phyloP scores from a whole-genome alignment of 92 coral and sea anemone genomes.

The Palythoa caribaeorum region DNA sequence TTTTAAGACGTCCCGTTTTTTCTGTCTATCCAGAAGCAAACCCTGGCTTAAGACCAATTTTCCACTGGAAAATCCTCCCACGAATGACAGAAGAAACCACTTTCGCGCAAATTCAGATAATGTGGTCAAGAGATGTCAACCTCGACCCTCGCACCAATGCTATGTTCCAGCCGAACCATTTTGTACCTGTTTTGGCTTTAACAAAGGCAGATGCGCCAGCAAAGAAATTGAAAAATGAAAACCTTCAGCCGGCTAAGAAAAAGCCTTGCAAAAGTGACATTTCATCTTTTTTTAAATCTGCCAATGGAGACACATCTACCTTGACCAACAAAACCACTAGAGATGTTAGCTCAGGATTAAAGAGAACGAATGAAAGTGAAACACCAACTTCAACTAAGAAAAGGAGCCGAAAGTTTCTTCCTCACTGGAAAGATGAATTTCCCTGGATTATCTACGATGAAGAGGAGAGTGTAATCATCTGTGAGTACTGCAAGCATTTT shows the following conservation, averaged over 20 bases:
- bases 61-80: constrained; percentile 39
- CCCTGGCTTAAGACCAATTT: constrained; percentile 46
- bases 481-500: constrained; percentile 48
- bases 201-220: constrained; percentile 1
- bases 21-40: constrained; percentile 54
- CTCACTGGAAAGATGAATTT: constrained; percentile 46
- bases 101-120: constrained; percentile 35
- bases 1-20: constrained; percentile 32
- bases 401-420: constrained; percentile 42
- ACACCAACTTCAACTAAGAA: constrained; percentile 44
- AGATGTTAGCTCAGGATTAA: constrained; percentile 45
- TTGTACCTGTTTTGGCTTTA: constrained; percentile 41
- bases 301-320: constrained; percentile 36
- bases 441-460: constrained; percentile 52
- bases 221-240: constrained; percentile 22
- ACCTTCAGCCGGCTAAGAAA: constrained; percentile 42
- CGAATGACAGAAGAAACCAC: not conserved
- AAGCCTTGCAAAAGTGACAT: constrained; percentile 26
- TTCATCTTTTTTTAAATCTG: constrained; percentile 41
- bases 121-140: constrained; percentile 46
- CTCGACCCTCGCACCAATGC: constrained; percentile 23
- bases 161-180: constrained; percentile 44
- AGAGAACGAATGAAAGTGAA: constrained; percentile 48
- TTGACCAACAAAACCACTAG: constrained; percentile 36
- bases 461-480: constrained; percentile 39